Percentiles rank a stretch among this genome's conserved stretches.
Conservation (phyloP, 2,888 invertebrate species). For the Ormyrus labotus region DNA sequence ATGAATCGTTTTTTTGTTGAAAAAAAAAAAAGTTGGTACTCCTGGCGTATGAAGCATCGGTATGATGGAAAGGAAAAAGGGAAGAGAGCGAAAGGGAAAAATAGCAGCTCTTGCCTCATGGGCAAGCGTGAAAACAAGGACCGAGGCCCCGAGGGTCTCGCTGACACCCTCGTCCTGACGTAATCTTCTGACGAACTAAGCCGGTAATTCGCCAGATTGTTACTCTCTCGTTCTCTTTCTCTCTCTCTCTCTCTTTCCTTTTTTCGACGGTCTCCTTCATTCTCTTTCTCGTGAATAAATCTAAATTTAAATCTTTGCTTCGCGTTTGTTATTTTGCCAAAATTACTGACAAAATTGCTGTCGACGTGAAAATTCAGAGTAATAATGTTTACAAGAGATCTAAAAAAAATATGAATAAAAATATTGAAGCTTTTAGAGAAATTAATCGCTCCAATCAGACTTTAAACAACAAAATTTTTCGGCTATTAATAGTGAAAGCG, state of each 20-base stretch:
- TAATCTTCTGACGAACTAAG: conserved; percentile 75
- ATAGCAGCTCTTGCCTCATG: conserved; percentile 37
- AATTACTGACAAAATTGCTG: too few species aligned
- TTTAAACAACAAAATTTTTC: too few species aligned
- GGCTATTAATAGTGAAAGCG: too few species aligned
- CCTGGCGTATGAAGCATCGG: conserved; percentile 8
- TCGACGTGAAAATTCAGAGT: too few species aligned
- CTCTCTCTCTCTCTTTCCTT: conserved; percentile 43
- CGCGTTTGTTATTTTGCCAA: too few species aligned
- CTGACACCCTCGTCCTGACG: conserved; percentile 74
- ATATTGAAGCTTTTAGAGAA: too few species aligned
- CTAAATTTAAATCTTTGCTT: conserved; percentile 24
- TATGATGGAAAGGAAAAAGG: conserved; percentile 51
- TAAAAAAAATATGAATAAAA: too few species aligned
- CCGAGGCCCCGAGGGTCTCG: conserved; percentile 67
- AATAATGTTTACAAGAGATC: too few species aligned
- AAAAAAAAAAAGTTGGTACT: background rate
- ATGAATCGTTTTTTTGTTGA: too few species aligned
- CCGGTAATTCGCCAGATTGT: conserved; percentile 73
- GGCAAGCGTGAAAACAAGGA: conserved; percentile 58
- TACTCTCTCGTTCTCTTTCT: conserved; percentile 38
- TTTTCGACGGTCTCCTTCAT: conserved; percentile 11
- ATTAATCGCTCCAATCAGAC: too few species aligned
- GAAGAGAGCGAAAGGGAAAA: conserved; percentile 38
- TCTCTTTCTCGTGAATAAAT: conserved; percentile 33